A percentile compares a stretch with the other conserved stretches of the same genome.
phyloP scores from a whole-genome alignment of 2,113 vertebrate species.

The Nematolebias whitei region DNA sequence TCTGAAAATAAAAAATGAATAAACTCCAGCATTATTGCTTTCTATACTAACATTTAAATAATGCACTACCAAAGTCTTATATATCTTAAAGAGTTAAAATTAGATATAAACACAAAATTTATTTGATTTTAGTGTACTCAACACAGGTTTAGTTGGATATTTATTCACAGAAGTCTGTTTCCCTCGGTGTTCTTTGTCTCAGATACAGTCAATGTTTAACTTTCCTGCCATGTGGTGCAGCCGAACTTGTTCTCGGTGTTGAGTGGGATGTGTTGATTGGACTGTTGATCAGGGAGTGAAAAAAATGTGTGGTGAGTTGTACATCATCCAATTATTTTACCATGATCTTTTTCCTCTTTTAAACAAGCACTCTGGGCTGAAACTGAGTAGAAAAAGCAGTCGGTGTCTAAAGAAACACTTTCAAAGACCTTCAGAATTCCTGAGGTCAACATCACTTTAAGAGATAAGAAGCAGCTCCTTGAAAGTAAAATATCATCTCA shows the following conservation, averaged over 20 bases:
- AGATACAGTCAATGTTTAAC: conserved; percentile 15
- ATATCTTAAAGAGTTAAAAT: too few species aligned
- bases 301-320: conserved; percentile 16
- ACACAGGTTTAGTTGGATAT: neutral
- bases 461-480: too few species aligned
- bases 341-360: conserved; percentile 13
- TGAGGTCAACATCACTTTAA: too few species aligned
- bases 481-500: too few species aligned
- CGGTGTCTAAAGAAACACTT: too few species aligned
- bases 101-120: too few species aligned
- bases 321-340: conserved; percentile 11
- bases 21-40: too few species aligned
- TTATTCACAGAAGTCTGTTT: neutral
- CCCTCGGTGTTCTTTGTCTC: conserved; percentile 1
- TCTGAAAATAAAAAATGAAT: too few species aligned
- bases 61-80: too few species aligned
- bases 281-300: conserved; percentile 45
- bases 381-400: too few species aligned
- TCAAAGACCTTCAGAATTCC: too few species aligned
- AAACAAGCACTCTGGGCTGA: conserved; percentile 1
- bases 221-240: conserved; percentile 10
- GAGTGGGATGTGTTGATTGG: conserved; percentile 66
- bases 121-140: neutral
- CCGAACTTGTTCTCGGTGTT: conserved; percentile 11
- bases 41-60: too few species aligned